Base-by-base conservation (phyloP, 1,140 invertebrate species). In the Bombus confusus region DNA sequence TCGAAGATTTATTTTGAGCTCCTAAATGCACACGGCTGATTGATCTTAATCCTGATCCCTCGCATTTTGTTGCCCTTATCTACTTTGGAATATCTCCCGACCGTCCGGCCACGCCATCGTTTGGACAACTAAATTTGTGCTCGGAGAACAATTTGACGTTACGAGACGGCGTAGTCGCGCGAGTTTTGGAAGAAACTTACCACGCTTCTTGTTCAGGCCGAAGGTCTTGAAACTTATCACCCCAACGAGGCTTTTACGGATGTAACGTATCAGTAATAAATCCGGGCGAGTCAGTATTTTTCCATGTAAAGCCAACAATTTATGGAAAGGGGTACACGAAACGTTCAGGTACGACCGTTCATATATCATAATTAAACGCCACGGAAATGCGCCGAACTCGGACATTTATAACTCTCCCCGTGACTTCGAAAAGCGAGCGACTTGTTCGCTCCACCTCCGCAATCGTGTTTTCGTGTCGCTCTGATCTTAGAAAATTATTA, bases 291-390 rank as follows among this genome's bases (percentile, higher is more conserved):
- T 64, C 37, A 39, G 80, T 28, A 88, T 77, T 79, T 76, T 83
- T 72, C 72, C 62, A 31, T 76, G 47, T 64, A 81, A 69, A 86
- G 83, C 69, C 76, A 68, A 80, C 72, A 77, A 86, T 89, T 88
- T 81, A 89, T 80, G 85, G 79, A 90, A 90, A 90, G 81, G 59
- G 73, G 81, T 79, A 73, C 75, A 87, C 78, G 83, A 87, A 74
- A 82, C 69, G 52, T 47, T 52, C 72, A 52, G 68, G 77, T 84
- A 76, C 88, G 87, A 91, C 82, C 77, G 86, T 86, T 66, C 87
- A 88, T 94, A 93, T 93, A 94, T 94, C 93, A 94, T 93, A 94
- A 94, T 94, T 94, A 94, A 94, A 93, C 75, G 92, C 88, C 88
- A 87, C 87, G 90, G 89, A 94, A 93, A 91, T 92, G 91, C 92